Evolutionary conservation across 2,113 vertebrate genomes (phyloP), one percentile per base, ranked within the genome.

Genomic region (Eublepharis macularius): DNA sequence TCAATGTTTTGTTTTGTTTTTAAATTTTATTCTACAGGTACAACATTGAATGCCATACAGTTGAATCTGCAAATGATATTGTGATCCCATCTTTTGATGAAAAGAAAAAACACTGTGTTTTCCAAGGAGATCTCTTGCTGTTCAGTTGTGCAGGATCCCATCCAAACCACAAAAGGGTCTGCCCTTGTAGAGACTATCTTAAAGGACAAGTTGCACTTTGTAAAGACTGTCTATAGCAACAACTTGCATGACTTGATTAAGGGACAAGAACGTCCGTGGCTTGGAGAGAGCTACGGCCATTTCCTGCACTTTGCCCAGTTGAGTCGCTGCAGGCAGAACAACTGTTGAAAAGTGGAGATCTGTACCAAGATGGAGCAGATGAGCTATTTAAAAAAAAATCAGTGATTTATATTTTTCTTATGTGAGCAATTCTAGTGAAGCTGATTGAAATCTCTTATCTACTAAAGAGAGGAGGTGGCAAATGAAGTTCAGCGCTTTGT

Each of bases 181-280:
- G 99, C 94, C 99, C 99, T 78, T 99, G 99, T 95, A 97, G 98
- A 88, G 98, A 99, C 97, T 99, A 99, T 91, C 98, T 98, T 97
- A 99, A 99, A 94, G 99, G 99, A 92, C 99, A 99, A 96, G 99
- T 99, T 93, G 99, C 99, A 0, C 97, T 99, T 88, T 99, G 99
- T 91, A 96, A 97, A 80, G 97, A 97, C 96, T 99, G 99, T 93
- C 96, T 99, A 98, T 99, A 99, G 98, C 97, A 90, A 81, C 90
- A 26, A 7, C 90, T 14, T 81, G 79, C 83, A 29, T 41, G 49
- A 88, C 89, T 85, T 85, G 24, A 68, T 51, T 57, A 87, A 72
- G 90, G 89, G 93, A 89, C 75, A 75, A 39, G 57, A 74, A 70
- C 84, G 68, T 57, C 89, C 89, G 84, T 87, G 88, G 90, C 86